A percentile compares a stretch with the other conserved stretches of the same genome.
phyloP scores from a whole-genome alignment of 2,113 vertebrate genomes.

The Chlamydotis undulata region DNA sequence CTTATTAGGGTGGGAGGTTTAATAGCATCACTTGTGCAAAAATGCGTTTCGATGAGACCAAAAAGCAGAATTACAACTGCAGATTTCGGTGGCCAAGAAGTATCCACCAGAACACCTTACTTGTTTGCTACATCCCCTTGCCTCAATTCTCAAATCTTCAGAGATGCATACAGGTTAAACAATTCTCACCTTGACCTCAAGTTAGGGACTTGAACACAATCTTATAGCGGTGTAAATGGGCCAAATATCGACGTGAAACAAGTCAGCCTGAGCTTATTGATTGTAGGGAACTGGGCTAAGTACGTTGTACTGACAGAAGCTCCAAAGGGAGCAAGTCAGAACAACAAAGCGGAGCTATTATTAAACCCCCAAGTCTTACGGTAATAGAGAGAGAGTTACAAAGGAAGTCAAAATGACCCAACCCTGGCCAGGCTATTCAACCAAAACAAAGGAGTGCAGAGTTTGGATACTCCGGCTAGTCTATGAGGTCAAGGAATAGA shows the following conservation, averaged over 20 bases:
- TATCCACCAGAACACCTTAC: not conserved
- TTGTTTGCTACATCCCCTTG: not conserved
- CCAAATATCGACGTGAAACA: not conserved
- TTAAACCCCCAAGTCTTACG: not conserved
- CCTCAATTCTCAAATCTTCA: not conserved
- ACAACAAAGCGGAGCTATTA: not conserved
- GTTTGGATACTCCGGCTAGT: not conserved
- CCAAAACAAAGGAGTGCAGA: not conserved
- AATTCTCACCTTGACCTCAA: not conserved
- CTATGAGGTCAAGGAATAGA: not conserved
- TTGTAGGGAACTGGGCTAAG: not conserved
- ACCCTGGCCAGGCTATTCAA: not conserved
- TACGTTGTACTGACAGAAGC: not conserved
- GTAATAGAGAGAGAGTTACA: not conserved
- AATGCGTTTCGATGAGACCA: not conserved
- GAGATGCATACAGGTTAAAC: not conserved
- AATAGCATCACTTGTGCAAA: not conserved
- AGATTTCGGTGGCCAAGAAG: not conserved
- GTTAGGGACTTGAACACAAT: not conserved
- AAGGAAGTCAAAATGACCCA: not conserved
- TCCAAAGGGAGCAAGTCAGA: not conserved
- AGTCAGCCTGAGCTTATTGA: not conserved
- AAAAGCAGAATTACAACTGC: not conserved
- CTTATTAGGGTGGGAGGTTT: not conserved
- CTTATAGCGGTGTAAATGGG: rapidly evolving